Evolutionary conservation across 2,888 invertebrate species (phyloP).

Genomic region (Lasioglossum marginatum): DNA sequence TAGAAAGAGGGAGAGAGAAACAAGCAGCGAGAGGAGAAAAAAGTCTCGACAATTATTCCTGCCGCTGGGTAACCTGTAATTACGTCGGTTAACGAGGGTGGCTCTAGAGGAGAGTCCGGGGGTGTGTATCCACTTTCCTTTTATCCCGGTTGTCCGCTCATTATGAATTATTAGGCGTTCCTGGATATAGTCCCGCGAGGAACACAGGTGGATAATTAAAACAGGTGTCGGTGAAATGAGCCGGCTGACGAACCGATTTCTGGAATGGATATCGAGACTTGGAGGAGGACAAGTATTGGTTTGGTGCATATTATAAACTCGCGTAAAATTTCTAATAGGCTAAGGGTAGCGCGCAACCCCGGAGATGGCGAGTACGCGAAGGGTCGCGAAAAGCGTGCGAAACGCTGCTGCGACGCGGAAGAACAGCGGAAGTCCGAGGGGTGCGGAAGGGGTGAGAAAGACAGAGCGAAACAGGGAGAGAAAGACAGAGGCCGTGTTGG

Average conservation of each 20-base stretch:
- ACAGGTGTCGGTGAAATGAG: conserved; percentile 57
- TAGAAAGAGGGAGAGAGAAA: not conserved
- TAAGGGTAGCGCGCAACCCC: not conserved
- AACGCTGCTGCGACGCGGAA: no score
- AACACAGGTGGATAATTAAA: conserved; percentile 67
- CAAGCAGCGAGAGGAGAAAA: conserved; percentile 28
- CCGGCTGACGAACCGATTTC: not conserved
- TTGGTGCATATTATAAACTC: not conserved
- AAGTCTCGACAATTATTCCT: conserved; percentile 61
- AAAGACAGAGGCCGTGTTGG: conserved; percentile 59
- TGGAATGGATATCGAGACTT: not conserved
- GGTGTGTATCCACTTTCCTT: conserved; percentile 40
- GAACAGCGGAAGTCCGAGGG: not conserved
- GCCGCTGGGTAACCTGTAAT: conserved; percentile 55
- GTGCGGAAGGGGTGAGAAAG: not conserved
- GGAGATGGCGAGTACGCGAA: not conserved
- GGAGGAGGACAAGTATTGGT: not conserved
- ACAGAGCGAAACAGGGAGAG: not conserved
- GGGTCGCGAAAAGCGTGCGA: not conserved
- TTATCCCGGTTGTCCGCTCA: conserved; percentile 29
- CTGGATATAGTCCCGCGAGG: conserved; percentile 27
- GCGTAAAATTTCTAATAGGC: not conserved
- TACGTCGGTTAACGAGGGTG: conserved; percentile 59
- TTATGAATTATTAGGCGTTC: conserved; percentile 52
- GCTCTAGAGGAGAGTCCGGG: not conserved